Evolutionary conservation across 2,797 vertebrate species (phyloP).

Genomic region (Alca torda): DNA sequence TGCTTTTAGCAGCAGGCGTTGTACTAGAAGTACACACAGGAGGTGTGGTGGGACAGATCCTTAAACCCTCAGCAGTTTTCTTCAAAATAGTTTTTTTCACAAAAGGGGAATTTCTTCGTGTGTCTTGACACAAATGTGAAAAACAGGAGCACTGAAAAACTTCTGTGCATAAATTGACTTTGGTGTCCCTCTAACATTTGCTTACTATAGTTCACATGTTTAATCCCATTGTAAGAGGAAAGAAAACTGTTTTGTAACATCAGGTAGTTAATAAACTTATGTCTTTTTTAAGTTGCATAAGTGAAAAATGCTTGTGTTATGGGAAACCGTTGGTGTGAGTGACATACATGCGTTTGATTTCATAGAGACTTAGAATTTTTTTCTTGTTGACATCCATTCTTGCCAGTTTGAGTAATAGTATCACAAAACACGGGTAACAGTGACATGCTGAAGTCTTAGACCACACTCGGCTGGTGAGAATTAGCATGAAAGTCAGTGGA

Average conservation of each 20-base stretch:
- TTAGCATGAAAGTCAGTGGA: slow-evolving; percentile 34
- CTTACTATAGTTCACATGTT: background rate
- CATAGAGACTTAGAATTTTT: background rate
- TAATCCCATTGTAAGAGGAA: background rate
- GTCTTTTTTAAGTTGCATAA: background rate
- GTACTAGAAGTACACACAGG: background rate
- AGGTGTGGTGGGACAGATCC: background rate
- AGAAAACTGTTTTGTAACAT: background rate
- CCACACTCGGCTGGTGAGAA: slow-evolving; percentile 52
- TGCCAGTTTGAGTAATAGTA: background rate
- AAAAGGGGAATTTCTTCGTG: background rate
- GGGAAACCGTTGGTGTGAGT: background rate
- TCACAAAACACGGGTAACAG: background rate
- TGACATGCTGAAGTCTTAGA: slow-evolving; percentile 16
- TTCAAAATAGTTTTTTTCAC: background rate
- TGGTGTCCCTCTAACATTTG: background rate
- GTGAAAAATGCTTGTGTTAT: background rate
- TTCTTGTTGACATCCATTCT: background rate
- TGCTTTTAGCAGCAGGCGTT: background rate
- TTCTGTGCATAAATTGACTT: background rate
- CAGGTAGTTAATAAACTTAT: background rate
- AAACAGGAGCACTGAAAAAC: background rate
- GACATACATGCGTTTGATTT: background rate
- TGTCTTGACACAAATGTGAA: background rate
- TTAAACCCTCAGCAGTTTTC: background rate